Base-by-base conservation (phyloP, 2,113 vertebrate genomes). In the Hippopotamus amphibius region DNA sequence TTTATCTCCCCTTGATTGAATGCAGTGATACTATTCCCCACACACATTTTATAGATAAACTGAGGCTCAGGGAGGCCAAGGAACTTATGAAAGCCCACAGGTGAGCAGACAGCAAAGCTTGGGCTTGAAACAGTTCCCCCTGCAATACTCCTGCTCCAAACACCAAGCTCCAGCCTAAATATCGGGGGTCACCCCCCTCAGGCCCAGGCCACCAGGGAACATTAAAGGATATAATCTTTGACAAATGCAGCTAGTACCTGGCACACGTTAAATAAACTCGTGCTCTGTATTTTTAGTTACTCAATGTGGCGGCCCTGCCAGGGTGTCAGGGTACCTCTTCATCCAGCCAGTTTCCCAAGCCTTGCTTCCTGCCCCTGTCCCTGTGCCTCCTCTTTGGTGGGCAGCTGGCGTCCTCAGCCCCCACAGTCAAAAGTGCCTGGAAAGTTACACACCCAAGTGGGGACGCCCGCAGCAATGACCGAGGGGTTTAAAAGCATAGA, bases 361-460 rank as follows among this genome's bases (percentile, higher is more conserved):
- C 5, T 37, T 30, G 10, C 30, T 85, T 26, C 77, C 59, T 12
- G 1, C 14, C 3, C 46, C 33, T 19, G 30, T 26, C 16, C 21
- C 57, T n/a, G 16, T 0, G 9, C 2, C 12, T 79, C 7, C 12
- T 66, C 15, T 43, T 80, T 15, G 77, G 50, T 14, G 11, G 28
- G 50, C 19, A 6, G 50, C 43, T 43, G 48, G 57, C 15, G 19
- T 63, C 16, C 71, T 50, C 0, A 37, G 22, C 43, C 21, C 48
- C 55, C 30, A 37, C 24, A 61, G n/a, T 66, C 46, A 19, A 6
- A 72, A 28, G 30, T 50, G 15, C 53, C 68, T 76, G 43, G 57
- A n/a, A 43, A 43, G 28, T 30, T n/a, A 1, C 57, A 41, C 1
- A 3, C 7, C 41, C 16, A 0, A 0, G 2, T 7, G 7, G 3